Evolutionary conservation across 2,888 invertebrate genomes (phyloP).

Genomic region (Lomographa bimaculata): DNA sequence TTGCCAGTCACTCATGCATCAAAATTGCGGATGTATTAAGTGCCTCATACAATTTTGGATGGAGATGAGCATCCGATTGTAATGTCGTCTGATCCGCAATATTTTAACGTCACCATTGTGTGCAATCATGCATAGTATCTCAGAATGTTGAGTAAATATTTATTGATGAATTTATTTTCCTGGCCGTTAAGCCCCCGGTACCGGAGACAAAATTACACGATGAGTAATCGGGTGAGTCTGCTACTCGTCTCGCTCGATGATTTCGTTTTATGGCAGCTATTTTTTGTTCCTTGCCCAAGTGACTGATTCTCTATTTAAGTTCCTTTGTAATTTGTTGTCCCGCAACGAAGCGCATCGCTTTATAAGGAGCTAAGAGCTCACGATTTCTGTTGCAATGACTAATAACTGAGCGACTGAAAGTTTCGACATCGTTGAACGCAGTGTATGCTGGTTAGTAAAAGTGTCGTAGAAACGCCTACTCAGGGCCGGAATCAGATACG

Average conservation of each 20-base stretch:
- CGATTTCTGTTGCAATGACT: conserved; percentile 32
- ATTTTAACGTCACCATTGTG: conserved; percentile 68
- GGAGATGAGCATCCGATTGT: conserved; percentile 43
- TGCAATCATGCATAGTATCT: conserved; percentile 65
- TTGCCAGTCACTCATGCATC: conserved; percentile 29
- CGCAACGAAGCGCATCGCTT: conserved; percentile 27
- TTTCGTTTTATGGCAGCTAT: conserved; percentile 62
- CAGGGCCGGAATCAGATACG: conserved; percentile 46
- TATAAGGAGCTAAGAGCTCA: conserved; percentile 21
- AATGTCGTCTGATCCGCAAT: conserved; percentile 58
- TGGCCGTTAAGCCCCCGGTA: conserved; percentile 51
- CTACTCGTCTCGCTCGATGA: conserved; percentile 62
- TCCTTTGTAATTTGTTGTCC: conserved; percentile 38
- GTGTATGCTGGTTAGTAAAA: conserved; percentile 25
- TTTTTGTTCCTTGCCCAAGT: conserved; percentile 56
- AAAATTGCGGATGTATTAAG: conserved; percentile 33
- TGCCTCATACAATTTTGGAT: conserved; percentile 28
- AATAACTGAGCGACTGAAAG: conserved; percentile 22
- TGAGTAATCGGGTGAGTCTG: conserved; percentile 75
- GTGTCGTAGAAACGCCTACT: conserved; percentile 37
- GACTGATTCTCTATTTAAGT: conserved; percentile 53
- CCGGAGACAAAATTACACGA: conserved; percentile 69
- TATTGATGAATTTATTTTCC: conserved; percentile 73
- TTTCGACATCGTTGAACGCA: conserved; percentile 11
- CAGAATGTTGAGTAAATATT: conserved; percentile 66